A percentile compares a stretch with the other conserved stretches of the same genome.
Conservation (phyloP, 1,140 invertebrate species). For the Galleria mellonella region DNA sequence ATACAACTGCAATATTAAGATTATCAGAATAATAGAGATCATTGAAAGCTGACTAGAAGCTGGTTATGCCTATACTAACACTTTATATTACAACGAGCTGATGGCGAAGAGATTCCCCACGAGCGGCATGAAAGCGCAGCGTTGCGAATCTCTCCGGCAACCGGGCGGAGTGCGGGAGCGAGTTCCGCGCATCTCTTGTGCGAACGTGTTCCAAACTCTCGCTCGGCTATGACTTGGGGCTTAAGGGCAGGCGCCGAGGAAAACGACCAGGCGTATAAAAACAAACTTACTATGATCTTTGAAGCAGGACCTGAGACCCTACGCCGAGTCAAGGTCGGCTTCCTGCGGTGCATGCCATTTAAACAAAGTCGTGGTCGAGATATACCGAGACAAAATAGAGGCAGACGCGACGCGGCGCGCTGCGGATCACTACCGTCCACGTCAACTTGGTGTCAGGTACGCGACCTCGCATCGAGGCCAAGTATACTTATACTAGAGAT, state of each 20-base stretch:
- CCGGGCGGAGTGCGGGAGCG: neutral
- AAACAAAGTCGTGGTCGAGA: too few species aligned
- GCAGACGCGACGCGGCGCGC: slow-evolving; percentile 15
- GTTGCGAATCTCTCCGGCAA: neutral
- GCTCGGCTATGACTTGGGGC: too few species aligned
- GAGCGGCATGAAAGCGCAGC: slow-evolving; percentile 1
- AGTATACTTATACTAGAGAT: slow-evolving; percentile 44
- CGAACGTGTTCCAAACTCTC: slow-evolving; percentile 26
- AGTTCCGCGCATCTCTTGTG: slow-evolving; percentile 34
- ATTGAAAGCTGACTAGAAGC: slow-evolving; percentile 68
- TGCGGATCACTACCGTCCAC: slow-evolving; percentile 35
- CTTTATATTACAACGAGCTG: slow-evolving; percentile 39
- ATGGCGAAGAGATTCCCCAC: slow-evolving; percentile 10
- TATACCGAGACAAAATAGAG: too few species aligned
- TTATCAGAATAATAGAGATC: slow-evolving; percentile 62
- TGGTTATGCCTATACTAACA: slow-evolving; percentile 58
- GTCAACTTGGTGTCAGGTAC: slow-evolving; percentile 63
- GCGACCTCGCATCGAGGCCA: slow-evolving; percentile 47
- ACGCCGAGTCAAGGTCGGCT: too few species aligned
- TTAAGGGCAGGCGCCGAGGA: too few species aligned
- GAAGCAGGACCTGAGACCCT: too few species aligned
- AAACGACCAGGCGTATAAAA: too few species aligned
- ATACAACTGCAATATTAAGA: slow-evolving; percentile 45
- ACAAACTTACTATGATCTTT: too few species aligned
- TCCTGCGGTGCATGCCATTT: too few species aligned